Conservation (phyloP, 2,888 invertebrate species). For the Macrosiphum euphorbiae region DNA sequence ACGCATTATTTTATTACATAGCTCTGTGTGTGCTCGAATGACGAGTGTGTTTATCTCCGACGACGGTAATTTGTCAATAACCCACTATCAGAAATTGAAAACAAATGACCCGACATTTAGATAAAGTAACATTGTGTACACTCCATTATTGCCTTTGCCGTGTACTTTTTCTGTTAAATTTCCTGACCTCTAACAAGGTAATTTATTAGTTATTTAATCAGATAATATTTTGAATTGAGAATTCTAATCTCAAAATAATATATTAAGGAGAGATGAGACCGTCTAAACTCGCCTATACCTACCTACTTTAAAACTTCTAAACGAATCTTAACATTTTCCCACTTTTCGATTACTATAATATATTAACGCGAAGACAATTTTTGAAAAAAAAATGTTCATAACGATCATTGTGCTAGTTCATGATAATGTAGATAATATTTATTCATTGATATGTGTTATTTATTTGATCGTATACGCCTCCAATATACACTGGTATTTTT, state of each 20-base stretch:
- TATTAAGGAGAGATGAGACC: neutral
- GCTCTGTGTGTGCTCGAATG: neutral
- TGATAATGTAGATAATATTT: neutral
- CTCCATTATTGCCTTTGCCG: neutral
- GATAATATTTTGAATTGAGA: neutral
- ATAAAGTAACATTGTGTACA: neutral
- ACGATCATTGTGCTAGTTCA: neutral
- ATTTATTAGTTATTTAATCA: neutral
- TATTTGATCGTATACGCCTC: neutral
- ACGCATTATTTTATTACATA: neutral
- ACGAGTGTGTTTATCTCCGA: constrained; percentile 14
- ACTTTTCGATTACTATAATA: neutral
- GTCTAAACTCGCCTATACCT: neutral
- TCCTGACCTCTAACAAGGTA: neutral
- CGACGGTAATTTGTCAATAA: constrained; percentile 22
- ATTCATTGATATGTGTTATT: neutral
- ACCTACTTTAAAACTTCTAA: neutral
- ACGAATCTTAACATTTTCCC: neutral
- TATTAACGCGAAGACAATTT: neutral
- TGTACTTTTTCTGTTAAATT: neutral
- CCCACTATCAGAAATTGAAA: constrained; percentile 24
- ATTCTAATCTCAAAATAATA: neutral
- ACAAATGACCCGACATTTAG: constrained; percentile 43
- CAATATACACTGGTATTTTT: neutral
- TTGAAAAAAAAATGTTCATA: neutral